Base-by-base conservation (phyloP, 2,797 vertebrate species). In the Neostethus bicornis region DNA sequence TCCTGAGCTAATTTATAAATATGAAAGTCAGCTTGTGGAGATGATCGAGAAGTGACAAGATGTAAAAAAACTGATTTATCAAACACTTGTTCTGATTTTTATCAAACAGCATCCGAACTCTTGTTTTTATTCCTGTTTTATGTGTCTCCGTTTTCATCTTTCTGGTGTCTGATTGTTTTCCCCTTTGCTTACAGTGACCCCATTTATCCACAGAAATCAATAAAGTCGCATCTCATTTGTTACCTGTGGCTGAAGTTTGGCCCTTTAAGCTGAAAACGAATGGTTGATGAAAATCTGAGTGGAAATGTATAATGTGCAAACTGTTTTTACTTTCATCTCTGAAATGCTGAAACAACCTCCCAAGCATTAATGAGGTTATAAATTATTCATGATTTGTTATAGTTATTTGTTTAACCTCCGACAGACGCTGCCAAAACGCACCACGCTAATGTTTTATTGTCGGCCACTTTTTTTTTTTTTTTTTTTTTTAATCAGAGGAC, bases 201-300 rank as follows among this genome's bases (percentile, higher is more conserved):
- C 8, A 13, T 51, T 75, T 53, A 73, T 61, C 50, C 39, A 29
- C 26, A 43, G 35, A 38, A 70, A 81, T 85, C 83, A 70, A 85
- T 77, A 69, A 19, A 64, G 46, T 67, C 73, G 64, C 73, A 67
- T 83, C 61, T 77, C 66, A 83, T 84, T 77, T 79, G 51, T 66
- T 59, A 37, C 28, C 54, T 38, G 35, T 31, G 66, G 59, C 65
- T 69, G 43, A 66, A 65, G 52, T 78, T 73, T 49, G 67, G 49
- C 48, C 59, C 59, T 66, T 81, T 83, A 42, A 34, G 67, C 39
- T 49, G 59, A 71, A 76, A 84, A 80, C 70, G 80, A 76, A 78
- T 78, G 0, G 8, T 61, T 66, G 47, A 76, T 79, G 53, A 66
- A 78, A 75, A 73, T 31, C 51, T 64, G 29, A 23, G 31, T 75